Conservation (phyloP, 2,797 vertebrate species). For the Orestias chungarensis region DNA sequence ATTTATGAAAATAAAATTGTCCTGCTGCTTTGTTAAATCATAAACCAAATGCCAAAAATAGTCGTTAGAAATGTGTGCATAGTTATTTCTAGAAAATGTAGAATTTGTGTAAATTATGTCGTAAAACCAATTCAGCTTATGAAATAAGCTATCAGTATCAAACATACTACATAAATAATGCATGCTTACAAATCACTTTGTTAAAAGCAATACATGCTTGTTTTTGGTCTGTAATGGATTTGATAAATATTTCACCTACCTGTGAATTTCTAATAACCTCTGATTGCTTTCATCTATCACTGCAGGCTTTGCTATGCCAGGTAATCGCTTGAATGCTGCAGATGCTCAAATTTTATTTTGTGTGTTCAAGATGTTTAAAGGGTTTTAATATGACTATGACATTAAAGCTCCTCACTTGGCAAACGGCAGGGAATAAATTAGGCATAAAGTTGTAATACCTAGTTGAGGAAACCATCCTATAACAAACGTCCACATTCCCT, state of each 20-base stretch:
- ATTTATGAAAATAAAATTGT: too few relatives aligned
- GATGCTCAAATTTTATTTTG: not conserved
- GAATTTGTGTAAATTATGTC: not conserved
- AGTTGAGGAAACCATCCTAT: not conserved
- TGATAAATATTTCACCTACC: not conserved
- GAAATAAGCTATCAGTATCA: not conserved
- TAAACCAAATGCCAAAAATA: too few relatives aligned
- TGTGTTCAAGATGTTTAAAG: not conserved
- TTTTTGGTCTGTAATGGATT: slow-evolving; percentile 2
- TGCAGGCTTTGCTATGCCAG: not conserved
- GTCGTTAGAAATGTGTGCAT: too few relatives aligned
- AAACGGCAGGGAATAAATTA: not conserved
- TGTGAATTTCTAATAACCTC: not conserved
- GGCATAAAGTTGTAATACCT: not conserved
- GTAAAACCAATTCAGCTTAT: not conserved
- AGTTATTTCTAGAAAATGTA: too few relatives aligned
- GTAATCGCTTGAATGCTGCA: not conserved
- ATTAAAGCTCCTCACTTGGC: not conserved
- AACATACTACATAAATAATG: not conserved
- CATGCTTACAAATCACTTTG: not conserved
- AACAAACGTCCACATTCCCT: too few relatives aligned
- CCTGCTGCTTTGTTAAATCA: too few relatives aligned
- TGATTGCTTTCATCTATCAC: not conserved
- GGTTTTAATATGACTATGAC: not conserved
- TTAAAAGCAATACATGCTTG: not conserved